Conservation (phyloP, 2,888 invertebrate genomes). For the Sussaba pulchella region DNA sequence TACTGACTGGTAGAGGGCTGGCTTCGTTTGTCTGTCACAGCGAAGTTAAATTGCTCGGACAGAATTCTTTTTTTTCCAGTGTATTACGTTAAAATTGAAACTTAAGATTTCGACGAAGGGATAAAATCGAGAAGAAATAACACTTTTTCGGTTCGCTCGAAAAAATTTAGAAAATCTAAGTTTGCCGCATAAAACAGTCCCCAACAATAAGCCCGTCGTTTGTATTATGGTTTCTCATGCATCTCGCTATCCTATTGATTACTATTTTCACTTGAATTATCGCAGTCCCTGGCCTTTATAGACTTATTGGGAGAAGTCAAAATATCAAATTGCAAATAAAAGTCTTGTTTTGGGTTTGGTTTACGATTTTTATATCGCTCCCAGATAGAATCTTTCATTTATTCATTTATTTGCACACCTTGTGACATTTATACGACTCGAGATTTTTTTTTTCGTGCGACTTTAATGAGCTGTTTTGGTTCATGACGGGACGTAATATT, state of each 20-base stretch:
- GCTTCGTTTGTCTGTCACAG: no score
- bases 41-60: no score
- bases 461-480: constrained; percentile 7
- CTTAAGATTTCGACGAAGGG: background rate
- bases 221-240: background rate
- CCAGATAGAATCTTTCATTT: constrained; percentile 16
- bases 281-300: no score
- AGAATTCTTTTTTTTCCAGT: no score
- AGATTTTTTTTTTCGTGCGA: constrained; percentile 11
- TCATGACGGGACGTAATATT: constrained; percentile 28
- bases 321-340: no score
- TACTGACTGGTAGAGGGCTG: no score
- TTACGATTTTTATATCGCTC: constrained; percentile 19
- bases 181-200: background rate
- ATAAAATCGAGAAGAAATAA: background rate
- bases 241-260: background rate
- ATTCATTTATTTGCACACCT: constrained; percentile 20
- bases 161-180: background rate
- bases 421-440: constrained; percentile 6
- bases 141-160: background rate
- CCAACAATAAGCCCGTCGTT: no score
- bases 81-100: background rate
- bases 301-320: no score
- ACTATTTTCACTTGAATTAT: background rate
- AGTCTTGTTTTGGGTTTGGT: no score